Base-by-base conservation (phyloP, 2,888 invertebrate species). In the Mimachlamys varia region DNA sequence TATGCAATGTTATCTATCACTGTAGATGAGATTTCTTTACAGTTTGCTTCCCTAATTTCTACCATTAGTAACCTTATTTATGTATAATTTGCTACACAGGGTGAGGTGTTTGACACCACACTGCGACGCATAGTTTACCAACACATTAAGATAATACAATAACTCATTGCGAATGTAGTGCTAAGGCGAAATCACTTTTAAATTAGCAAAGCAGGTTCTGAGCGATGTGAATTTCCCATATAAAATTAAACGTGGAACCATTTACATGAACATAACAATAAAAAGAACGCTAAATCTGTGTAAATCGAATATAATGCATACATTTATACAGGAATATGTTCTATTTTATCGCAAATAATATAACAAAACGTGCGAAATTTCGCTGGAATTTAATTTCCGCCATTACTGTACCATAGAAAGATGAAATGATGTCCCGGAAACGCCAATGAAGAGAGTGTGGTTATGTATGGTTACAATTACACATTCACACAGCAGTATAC, bases 371-470 rank as follows among this genome's bases (percentile, higher is more conserved):
- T 76, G 76, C 76, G 76, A 76, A 76, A 76, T 76, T 76, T 76
- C 27, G 33, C 76, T 76, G 76, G 76, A 76, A 76, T 76, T 76
- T 27, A 76, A 76, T 76, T 76, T 76, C 33, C 76, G 33, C 76
- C 76, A 76, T 76, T 76, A 76, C 33, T 76, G 3, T 76, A 27
- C 76, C 76, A 76, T 76, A 33, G 76, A 76, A 76, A 76, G 76
- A 76, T 76, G 76, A 76, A 76, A 76, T 76, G 76, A 76, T 76
- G 76, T 76, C 33, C 76, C 76, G 76, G 76, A 76, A 76, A 76
- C 33, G 76, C 33, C 76, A 76, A 76, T 76, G 76, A 76, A 76
- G 76, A 76, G 76, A 33, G 76, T 33, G 76, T 33, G 76, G 27
- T 76, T 33, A 27, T 33, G 76, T 76, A 76, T 33, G 76, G 76